phyloP scores from a whole-genome alignment of 2,113 vertebrate species.

The Columbina picui region DNA sequence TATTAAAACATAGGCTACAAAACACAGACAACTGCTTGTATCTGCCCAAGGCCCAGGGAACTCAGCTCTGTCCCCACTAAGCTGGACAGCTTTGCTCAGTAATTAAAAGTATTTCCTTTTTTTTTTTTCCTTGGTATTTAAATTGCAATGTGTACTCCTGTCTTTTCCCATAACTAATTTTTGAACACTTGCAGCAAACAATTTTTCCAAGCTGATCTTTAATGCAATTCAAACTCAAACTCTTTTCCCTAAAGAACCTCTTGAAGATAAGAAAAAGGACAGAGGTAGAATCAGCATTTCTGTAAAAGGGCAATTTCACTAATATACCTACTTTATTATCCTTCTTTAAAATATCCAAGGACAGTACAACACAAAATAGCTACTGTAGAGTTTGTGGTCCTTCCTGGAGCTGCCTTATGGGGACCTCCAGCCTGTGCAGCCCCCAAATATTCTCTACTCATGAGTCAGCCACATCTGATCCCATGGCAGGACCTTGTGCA shows the following conservation, averaged over 20 bases:
- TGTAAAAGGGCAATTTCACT: not conserved
- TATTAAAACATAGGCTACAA: not conserved
- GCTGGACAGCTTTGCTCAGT: not conserved
- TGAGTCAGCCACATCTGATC: rapidly evolving
- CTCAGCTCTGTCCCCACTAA: not conserved
- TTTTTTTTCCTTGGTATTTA: not conserved
- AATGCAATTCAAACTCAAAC: not conserved
- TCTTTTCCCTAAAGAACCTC: not conserved
- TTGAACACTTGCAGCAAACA: not conserved
- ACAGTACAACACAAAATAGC: not conserved
- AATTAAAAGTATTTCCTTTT: not conserved
- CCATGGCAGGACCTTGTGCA: not conserved
- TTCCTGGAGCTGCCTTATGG: not conserved
- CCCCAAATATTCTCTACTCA: not conserved
- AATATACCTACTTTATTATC: not conserved
- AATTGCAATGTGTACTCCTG: not conserved
- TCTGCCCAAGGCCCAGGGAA: no score
- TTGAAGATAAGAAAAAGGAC: not conserved
- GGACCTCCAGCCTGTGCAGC: not conserved
- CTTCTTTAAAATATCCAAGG: not conserved
- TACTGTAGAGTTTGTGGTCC: not conserved
- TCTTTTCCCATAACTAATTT: not conserved
- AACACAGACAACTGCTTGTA: not conserved
- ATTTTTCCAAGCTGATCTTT: not conserved
- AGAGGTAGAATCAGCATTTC: not conserved